Percentiles rank a stretch among this genome's conserved stretches.
Evolutionary conservation across 2,797 vertebrate genomes (phyloP).

Genomic region (Spinus olivaceus): DNA sequence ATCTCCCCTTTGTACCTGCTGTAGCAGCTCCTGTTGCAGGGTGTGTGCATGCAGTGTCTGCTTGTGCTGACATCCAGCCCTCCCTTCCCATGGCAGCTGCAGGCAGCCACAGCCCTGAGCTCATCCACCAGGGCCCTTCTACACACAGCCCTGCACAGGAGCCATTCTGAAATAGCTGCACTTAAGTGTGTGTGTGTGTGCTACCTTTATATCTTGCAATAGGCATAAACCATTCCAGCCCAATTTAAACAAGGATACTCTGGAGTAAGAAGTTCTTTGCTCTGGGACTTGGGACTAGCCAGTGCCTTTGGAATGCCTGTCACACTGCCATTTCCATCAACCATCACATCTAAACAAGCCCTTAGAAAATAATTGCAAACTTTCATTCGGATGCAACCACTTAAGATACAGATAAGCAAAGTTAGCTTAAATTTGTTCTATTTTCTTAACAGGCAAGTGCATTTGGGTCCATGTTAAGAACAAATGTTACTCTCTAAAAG

Average conservation of each 20-base stretch:
- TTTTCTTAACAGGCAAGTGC: background rate
- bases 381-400: background rate
- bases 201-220: background rate
- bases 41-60: accelerated
- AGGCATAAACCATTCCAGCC: background rate
- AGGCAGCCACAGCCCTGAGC: background rate
- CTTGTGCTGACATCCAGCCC: background rate
- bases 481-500: background rate
- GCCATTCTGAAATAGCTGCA: background rate
- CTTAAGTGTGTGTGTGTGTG: background rate
- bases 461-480: background rate
- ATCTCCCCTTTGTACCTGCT: accelerated
- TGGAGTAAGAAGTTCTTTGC: background rate
- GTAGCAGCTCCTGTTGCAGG: background rate
- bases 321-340: background rate
- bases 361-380: background rate
- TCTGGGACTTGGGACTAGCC: background rate
- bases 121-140: background rate
- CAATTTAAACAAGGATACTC: background rate
- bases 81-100: background rate
- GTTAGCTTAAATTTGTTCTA: background rate
- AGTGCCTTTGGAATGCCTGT: background rate
- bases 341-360: background rate
- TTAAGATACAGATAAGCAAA: background rate
- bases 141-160: background rate